phyloP scores from a whole-genome alignment of 2,797 vertebrate species.

The Gadopsis bispinosus region DNA sequence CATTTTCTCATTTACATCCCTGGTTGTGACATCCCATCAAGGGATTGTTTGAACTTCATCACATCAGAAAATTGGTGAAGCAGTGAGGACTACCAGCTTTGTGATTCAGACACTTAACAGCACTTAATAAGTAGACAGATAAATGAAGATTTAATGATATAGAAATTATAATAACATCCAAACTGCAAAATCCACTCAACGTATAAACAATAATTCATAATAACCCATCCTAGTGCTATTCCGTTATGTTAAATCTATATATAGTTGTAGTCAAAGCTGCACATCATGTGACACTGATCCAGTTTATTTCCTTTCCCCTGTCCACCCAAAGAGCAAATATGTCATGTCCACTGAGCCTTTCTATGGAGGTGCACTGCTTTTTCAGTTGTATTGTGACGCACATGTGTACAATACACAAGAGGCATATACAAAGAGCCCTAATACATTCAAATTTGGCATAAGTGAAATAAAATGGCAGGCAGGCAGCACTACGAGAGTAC shows the following conservation, averaged over 20 bases:
- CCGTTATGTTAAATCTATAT: not conserved
- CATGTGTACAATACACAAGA: constrained; percentile 16
- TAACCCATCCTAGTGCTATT: not conserved
- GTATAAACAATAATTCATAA: not conserved
- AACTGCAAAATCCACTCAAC: not conserved
- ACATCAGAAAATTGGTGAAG: not conserved
- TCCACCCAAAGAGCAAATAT: constrained; percentile 7
- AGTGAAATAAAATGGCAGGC: constrained; percentile 50
- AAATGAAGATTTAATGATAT: not conserved
- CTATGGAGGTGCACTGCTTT: not conserved
- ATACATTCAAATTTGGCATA: constrained; percentile 40
- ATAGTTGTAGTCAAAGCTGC: not conserved
- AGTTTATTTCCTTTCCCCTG: not conserved
- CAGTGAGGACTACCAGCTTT: not conserved
- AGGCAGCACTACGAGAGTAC: constrained; percentile 26
- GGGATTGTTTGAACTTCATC: not conserved
- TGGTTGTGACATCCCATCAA: not conserved
- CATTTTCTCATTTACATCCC: too few species aligned
- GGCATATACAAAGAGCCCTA: constrained; percentile 13
- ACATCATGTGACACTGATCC: not conserved
- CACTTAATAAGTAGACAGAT: not conserved
- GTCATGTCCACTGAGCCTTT: not conserved
- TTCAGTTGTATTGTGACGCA: not conserved
- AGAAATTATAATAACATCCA: not conserved
- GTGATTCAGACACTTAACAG: not conserved